Evolutionary conservation across 2,797 vertebrate species (phyloP).

Genomic region (Sarcophilus harrisii): DNA sequence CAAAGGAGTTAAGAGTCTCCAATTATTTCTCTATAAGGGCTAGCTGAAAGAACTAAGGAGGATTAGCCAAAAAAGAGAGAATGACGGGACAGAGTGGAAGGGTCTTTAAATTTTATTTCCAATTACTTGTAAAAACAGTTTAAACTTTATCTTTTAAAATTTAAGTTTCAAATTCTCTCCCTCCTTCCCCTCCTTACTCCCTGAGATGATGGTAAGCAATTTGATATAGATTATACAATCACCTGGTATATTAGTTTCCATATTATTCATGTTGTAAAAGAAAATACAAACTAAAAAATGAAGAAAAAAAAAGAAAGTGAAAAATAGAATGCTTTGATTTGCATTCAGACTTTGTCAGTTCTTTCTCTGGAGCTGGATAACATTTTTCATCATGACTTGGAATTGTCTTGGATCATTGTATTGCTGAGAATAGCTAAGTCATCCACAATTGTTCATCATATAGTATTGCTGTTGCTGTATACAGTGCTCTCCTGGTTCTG

Average conservation of each 20-base stretch:
- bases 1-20: background rate
- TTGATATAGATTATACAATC: too few species aligned
- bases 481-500: background rate
- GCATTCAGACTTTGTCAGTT: too few species aligned
- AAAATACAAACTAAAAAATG: too few species aligned
- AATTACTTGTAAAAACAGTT: background rate
- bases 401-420: background rate
- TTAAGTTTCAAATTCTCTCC: background rate
- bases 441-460: background rate
- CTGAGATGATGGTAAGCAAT: too few species aligned
- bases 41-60: constrained; percentile 17
- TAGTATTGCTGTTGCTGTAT: background rate
- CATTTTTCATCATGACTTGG: background rate
- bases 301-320: too few species aligned
- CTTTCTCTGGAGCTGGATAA: background rate
- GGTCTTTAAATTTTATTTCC: background rate
- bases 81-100: background rate
- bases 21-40: background rate
- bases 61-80: background rate
- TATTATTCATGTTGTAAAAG: too few species aligned
- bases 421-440: background rate
- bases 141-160: background rate
- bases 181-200: background rate
- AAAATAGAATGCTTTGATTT: too few species aligned
- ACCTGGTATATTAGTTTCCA: too few species aligned